Percentiles rank a stretch among this genome's conserved stretches.
These are phyloP conservation scores for Nebria salina DNA, from an alignment of 2,888 invertebrate species.

Conservation along the genomic window DNA sequence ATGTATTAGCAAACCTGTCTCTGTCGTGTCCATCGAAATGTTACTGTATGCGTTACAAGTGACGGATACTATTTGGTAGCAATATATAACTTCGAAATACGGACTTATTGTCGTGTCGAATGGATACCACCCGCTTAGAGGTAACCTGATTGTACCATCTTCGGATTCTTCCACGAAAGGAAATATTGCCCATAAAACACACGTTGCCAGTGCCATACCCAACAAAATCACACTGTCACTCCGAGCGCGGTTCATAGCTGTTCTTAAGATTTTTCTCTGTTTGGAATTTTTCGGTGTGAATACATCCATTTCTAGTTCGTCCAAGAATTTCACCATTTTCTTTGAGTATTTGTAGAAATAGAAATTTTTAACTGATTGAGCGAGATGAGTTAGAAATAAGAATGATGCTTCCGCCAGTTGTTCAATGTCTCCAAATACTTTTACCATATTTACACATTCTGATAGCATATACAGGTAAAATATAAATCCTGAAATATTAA, in stretches of 20 bases:
- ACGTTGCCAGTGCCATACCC: conserved; percentile 52
- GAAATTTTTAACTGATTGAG: conserved; percentile 47
- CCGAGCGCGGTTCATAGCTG: conserved; percentile 51
- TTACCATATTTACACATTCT: conserved; percentile 63
- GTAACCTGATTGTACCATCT: conserved; percentile 48
- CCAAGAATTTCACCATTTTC: conserved; percentile 47
- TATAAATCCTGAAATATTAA: conserved; percentile 46
- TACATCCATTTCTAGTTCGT: conserved; percentile 49
- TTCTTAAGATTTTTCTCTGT: conserved; percentile 51
- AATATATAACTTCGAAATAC: conserved; percentile 62
- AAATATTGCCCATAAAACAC: conserved; percentile 56
- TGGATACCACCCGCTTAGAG: conserved; percentile 62
- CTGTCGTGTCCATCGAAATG: conserved; percentile 64
- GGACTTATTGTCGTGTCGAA: conserved; percentile 62
- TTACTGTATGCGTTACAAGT: conserved; percentile 64
- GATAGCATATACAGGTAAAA: conserved; percentile 63
- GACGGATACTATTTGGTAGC: conserved; percentile 64
- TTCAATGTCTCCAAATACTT: conserved; percentile 59
- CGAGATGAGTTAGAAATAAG: conserved; percentile 54
- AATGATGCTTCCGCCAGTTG: conserved; percentile 54
- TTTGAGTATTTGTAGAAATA: conserved; percentile 37
- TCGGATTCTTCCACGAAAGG: conserved; percentile 54
- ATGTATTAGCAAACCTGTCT: conserved; percentile 64
- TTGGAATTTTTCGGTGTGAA: conserved; percentile 52
- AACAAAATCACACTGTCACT: conserved; percentile 53